A percentile compares a stretch with the other conserved stretches of the same genome.
phyloP scores from a whole-genome alignment of 1,140 invertebrate genomes.

The Xylocopa sonorina region DNA sequence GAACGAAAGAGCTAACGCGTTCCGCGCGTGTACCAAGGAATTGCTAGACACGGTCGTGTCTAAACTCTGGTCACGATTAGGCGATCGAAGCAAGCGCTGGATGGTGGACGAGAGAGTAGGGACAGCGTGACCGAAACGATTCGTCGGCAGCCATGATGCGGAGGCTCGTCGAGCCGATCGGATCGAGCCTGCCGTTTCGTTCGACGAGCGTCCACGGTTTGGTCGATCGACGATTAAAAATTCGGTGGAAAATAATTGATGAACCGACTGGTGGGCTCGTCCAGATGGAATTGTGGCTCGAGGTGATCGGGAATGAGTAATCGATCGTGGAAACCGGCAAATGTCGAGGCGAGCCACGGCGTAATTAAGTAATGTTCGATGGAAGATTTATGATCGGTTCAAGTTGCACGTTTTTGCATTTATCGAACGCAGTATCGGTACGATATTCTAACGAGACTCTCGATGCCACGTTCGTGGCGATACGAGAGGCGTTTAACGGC shows the following conservation, averaged over 20 bases:
- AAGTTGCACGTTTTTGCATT: slow-evolving; percentile 9
- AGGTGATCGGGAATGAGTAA: slow-evolving; percentile 17
- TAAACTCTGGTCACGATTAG: slow-evolving; percentile 7
- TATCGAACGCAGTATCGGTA: neutral
- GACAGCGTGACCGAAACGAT: slow-evolving; percentile 33
- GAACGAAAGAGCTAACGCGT: slow-evolving; percentile 25
- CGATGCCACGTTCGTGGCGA: too few relatives aligned
- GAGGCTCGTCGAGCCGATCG: slow-evolving; percentile 25
- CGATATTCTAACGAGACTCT: neutral
- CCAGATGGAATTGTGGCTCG: neutral
- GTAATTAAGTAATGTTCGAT: slow-evolving; percentile 18
- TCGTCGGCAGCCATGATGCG: slow-evolving; percentile 3
- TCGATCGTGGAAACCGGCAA: slow-evolving; percentile 8
- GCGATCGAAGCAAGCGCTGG: neutral
- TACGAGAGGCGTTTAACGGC: too few relatives aligned
- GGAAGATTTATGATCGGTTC: slow-evolving; percentile 12
- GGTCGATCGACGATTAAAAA: slow-evolving; percentile 22
- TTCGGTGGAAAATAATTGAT: slow-evolving; percentile 13
- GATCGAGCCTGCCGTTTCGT: slow-evolving; percentile 30
- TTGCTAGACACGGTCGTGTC: slow-evolving; percentile 9
- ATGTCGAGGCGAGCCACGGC: slow-evolving; percentile 2
- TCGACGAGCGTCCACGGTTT: neutral
- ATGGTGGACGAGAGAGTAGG: neutral
- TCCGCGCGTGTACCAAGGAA: neutral
- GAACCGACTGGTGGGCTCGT: neutral